phyloP scores from a whole-genome alignment of 2,888 invertebrate species.

The Aproaerema taeniolella region DNA sequence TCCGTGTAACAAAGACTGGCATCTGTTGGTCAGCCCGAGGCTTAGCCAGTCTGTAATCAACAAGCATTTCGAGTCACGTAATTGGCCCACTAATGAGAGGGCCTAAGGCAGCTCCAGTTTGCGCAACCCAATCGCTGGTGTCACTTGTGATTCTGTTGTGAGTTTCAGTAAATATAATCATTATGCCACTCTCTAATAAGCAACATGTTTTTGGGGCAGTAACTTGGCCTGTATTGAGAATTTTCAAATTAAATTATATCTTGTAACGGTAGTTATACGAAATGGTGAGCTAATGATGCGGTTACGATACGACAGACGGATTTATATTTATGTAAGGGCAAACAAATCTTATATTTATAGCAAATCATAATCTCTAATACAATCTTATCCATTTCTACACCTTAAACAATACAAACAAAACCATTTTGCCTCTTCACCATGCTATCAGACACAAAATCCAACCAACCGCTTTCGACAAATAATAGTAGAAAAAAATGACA shows the following conservation, averaged over 20 bases:
- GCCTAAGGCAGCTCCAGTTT: constrained; percentile 70
- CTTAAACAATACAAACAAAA: too few relatives aligned
- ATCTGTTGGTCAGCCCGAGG: constrained; percentile 60
- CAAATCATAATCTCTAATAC: too few relatives aligned
- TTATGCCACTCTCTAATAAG: constrained; percentile 8
- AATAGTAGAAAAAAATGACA: constrained; percentile 6
- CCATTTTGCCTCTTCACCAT: too few relatives aligned
- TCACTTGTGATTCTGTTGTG: constrained; percentile 39
- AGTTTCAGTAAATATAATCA: constrained; percentile 14
- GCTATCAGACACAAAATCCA: constrained; percentile 1
- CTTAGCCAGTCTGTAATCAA: constrained; percentile 59
- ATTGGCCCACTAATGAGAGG: constrained; percentile 65
- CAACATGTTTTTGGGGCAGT: not conserved
- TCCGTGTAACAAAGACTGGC: constrained; percentile 51
- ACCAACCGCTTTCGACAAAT: not conserved
- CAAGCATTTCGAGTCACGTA: constrained; percentile 65
- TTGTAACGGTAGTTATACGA: too few relatives aligned
- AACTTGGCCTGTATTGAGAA: too few relatives aligned
- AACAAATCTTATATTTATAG: too few relatives aligned
- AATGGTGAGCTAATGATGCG: too few relatives aligned
- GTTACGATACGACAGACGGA: too few relatives aligned
- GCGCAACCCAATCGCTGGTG: constrained; percentile 55
- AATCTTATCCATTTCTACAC: too few relatives aligned
- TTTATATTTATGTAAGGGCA: too few relatives aligned
- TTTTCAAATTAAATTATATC: not conserved